Evolutionary conservation across 2,888 invertebrate species (phyloP).

Genomic region (Polyploca ridens): DNA sequence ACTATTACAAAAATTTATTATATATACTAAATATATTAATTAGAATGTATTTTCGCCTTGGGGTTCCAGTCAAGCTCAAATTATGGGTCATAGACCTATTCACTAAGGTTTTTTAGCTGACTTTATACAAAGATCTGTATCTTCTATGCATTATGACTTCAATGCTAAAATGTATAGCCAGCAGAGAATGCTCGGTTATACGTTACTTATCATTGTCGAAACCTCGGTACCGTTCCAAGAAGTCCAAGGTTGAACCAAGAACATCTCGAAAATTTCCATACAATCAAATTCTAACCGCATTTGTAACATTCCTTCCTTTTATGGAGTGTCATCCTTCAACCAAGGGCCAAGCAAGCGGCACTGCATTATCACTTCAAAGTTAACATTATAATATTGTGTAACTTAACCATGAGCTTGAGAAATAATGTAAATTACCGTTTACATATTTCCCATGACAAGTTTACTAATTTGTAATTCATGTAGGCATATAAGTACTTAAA

Average conservation of each 20-base stretch:
- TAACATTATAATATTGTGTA: not conserved
- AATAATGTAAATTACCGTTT: not conserved
- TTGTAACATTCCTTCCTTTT: constrained; percentile 3
- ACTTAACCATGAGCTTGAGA: constrained; percentile 1
- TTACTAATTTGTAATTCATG: constrained; percentile 13
- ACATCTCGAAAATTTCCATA: constrained; percentile 5
- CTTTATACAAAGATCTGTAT: too few relatives aligned
- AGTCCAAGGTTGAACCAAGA: constrained; percentile 2
- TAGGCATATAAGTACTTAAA: not conserved
- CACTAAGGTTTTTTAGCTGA: too few relatives aligned
- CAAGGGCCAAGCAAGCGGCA: not conserved
- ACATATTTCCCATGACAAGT: not conserved
- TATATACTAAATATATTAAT: too few relatives aligned
- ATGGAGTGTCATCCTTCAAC: constrained; percentile 7
- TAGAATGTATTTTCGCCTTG: too few relatives aligned
- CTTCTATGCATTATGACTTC: not conserved
- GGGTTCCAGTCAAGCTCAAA: too few relatives aligned
- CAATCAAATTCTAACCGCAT: not conserved
- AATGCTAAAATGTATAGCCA: not conserved
- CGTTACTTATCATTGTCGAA: not conserved
- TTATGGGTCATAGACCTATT: too few relatives aligned
- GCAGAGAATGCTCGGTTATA: not conserved
- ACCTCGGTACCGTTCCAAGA: not conserved
- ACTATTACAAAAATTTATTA: too few relatives aligned
- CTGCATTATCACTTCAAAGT: constrained; percentile 4